A percentile compares a stretch with the other conserved stretches of the same genome.
phyloP scores from a whole-genome alignment of 2,113 vertebrate genomes.

The Addax nasomaculatus region DNA sequence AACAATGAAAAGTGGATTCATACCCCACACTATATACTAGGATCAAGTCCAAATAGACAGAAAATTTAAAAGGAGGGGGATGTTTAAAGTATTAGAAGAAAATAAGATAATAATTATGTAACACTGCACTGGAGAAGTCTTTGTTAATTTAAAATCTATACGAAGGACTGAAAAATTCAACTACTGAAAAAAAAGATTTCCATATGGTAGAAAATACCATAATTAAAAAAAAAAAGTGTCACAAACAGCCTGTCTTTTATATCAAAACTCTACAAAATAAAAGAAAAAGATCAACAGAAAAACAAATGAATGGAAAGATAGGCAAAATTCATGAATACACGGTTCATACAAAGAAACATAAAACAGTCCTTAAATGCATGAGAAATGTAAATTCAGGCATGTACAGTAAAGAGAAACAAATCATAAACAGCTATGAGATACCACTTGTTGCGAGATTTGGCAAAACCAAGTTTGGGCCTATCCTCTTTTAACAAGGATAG shows the following conservation, averaged over 20 bases:
- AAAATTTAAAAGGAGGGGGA: not conserved
- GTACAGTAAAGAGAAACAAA: not conserved
- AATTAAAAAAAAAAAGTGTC: not conserved
- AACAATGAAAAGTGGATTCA: not conserved
- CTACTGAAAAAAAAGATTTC: not conserved
- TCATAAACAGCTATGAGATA: not conserved
- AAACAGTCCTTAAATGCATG: not conserved
- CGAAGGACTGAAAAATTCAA: not conserved
- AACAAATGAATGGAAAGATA: not conserved
- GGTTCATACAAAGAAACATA: not conserved
- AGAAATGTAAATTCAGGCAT: not conserved
- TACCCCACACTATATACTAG: not conserved
- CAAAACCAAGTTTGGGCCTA: conserved; percentile 17
- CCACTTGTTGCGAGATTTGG: not conserved
- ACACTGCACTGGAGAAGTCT: not conserved
- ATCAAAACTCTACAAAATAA: conserved; percentile 8
- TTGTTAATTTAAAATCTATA: conserved; percentile 7
- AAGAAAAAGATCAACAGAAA: conserved; percentile 27
- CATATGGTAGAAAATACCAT: not conserved
- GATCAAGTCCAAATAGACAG: not conserved
- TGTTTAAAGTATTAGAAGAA: not conserved
- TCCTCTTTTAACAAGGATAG: not conserved
- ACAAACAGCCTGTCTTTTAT: not conserved
- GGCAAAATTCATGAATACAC: not conserved
- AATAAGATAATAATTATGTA: conserved; percentile 45